phyloP scores from a whole-genome alignment of 2,113 vertebrate species.

The Chlorodrepanis virens region DNA sequence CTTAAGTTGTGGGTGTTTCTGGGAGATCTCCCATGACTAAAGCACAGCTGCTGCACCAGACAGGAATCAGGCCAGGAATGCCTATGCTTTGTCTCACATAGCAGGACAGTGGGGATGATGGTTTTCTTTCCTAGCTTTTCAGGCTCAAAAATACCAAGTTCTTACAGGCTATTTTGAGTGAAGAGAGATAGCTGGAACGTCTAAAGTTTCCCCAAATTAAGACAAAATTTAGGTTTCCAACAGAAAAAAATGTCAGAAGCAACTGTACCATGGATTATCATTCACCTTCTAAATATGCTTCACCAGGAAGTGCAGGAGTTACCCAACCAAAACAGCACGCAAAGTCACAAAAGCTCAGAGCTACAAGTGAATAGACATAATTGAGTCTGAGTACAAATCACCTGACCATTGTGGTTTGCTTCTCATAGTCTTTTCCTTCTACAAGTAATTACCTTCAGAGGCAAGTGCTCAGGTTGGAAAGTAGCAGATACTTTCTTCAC shows the following conservation, averaged over 20 bases:
- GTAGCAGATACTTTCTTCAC: not conserved
- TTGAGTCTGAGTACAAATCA: not conserved
- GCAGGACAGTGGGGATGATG: not conserved
- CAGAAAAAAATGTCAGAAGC: not conserved
- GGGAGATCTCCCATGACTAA: not conserved
- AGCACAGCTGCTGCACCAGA: not conserved
- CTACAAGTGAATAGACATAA: not conserved
- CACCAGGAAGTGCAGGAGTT: not conserved
- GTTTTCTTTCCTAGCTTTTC: not conserved
- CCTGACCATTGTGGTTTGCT: not conserved
- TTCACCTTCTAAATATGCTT: not conserved
- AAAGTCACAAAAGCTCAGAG: not conserved
- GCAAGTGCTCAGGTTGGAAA: not conserved
- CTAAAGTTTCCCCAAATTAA: not conserved
- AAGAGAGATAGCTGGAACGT: not conserved
- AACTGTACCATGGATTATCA: not conserved
- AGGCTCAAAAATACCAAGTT: not conserved
- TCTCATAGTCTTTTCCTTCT: not conserved
- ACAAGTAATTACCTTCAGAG: not conserved
- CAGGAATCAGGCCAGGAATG: not conserved
- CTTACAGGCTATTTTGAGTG: not conserved
- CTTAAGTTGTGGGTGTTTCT: not conserved
- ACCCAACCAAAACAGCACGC: not conserved
- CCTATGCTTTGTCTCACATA: not conserved
- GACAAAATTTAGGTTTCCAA: not conserved